Evolutionary conservation across 2,888 invertebrate genomes (phyloP), one percentile per base, ranked within the genome.

Genomic region (Rotaria macrura): DNA sequence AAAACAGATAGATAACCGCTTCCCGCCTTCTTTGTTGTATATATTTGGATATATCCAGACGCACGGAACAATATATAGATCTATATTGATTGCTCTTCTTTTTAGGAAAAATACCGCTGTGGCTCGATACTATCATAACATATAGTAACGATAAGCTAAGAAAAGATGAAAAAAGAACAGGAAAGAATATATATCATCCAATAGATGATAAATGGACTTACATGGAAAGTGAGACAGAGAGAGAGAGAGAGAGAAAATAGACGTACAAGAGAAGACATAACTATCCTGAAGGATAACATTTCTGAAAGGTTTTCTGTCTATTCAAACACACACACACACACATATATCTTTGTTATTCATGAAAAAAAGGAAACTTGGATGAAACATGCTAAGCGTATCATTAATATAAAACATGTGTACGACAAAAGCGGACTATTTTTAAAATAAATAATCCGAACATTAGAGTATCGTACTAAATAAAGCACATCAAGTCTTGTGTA

Each of bases 1-100:
- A 65, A 65, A 65, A 65, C 65, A 65, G 65, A 65, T 65, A 65
- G 65, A 65, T 65, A 65, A 65, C 65, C 34, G 65, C 65, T 65
- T 65, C 65, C 65, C 65, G 65, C 65, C 65, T n/a, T 65, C 34
- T 65, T 65, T 65, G 65, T 65, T 34, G 34, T 65, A 65, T 2
- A 34, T 34, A 29, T 65, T 29, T 65, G 29, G 65, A 65, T 65
- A 65, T 65, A 65, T 65, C 9, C 17, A 65, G 34, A 65, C 34
- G 17, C 5, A 34, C 10, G 34, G 65, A 65, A 65, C 65, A 65
- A 65, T 14, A 34, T 65, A 12, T 12, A 65, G 65, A 65, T 65
- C 34, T 34, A 34, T 34, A 65, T 65, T 65, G 65, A 65, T 65
- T 65, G 65, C 17, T 65, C 65, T 65, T 65, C 65, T 5, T 65